phyloP scores from a whole-genome alignment of 1,140 invertebrate genomes.

The Galleria mellonella region DNA sequence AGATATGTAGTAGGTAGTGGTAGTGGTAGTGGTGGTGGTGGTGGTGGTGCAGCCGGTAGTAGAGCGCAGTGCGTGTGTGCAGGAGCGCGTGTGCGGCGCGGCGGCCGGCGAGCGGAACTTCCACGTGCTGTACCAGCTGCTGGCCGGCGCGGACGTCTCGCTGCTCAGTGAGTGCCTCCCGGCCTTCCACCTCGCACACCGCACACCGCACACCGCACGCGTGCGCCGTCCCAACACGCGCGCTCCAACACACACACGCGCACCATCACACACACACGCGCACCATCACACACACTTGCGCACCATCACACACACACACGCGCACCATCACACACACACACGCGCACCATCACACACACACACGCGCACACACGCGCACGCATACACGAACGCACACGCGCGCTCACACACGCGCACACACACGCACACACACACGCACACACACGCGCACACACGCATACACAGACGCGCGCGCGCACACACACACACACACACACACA shows the following conservation, averaged over 20 bases:
- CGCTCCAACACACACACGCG: not conserved
- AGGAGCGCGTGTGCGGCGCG: constrained; percentile 84
- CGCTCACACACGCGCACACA: not conserved
- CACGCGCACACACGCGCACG: too few species aligned
- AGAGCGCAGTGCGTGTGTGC: too few species aligned
- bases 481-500: not conserved
- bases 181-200: not conserved
- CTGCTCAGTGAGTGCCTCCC: constrained; percentile 79
- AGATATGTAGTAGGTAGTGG: not conserved
- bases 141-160: constrained; percentile 86
- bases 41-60: not conserved
- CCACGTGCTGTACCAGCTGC: constrained; percentile 92
- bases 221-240: not conserved
- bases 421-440: not conserved
- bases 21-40: not conserved
- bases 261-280: not conserved
- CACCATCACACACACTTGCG: not conserved
- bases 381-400: too few species aligned
- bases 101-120: constrained; percentile 88
- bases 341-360: too few species aligned
- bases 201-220: not conserved
- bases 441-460: not conserved
- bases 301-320: not conserved
- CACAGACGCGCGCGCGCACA: not conserved
- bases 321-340: too few species aligned